Percentiles rank a stretch among this genome's conserved stretches.
These are phyloP conservation scores for Cacoxenus indagator DNA, from an alignment of 2,888 invertebrate species.

Conservation along the genomic window DNA sequence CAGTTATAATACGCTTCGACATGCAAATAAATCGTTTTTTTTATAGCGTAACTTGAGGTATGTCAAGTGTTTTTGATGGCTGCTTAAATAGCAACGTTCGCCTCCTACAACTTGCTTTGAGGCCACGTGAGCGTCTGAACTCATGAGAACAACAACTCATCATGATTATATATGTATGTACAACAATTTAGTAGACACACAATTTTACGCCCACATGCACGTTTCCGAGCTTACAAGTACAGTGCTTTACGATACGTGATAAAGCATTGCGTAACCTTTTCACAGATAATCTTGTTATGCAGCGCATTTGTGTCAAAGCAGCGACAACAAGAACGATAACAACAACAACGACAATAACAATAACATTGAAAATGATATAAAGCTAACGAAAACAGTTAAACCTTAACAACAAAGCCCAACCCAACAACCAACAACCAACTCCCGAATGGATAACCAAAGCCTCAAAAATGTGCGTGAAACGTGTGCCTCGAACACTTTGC, in stretches of 20 bases:
- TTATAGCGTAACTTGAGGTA: constrained; percentile 27
- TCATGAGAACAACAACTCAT: too few species aligned
- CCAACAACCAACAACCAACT: neutral
- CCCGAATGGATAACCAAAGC: constrained; percentile 16
- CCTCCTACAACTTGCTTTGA: neutral
- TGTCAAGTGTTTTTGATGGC: neutral
- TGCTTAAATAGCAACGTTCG: neutral
- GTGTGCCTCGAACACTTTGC: too few species aligned
- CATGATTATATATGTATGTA: too few species aligned
- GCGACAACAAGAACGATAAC: constrained; percentile 1
- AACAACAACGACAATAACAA: neutral
- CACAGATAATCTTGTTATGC: constrained; percentile 61
- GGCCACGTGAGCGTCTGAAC: neutral
- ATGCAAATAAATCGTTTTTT: constrained; percentile 10
- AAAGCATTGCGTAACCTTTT: constrained; percentile 65
- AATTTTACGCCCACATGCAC: neutral
- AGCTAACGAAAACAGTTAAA: constrained; percentile 24
- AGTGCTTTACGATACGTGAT: constrained; percentile 64
- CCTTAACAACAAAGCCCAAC: constrained; percentile 7
- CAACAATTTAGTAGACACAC: too few species aligned
- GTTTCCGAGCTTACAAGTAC: neutral
- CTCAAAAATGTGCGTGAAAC: constrained; percentile 7
- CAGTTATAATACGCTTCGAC: too few species aligned
- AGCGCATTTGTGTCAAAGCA: constrained; percentile 31
- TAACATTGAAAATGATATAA: constrained; percentile 23